Evolutionary conservation across 2,113 vertebrate genomes (phyloP).

Genomic region (Eretmochelys imbricata): DNA sequence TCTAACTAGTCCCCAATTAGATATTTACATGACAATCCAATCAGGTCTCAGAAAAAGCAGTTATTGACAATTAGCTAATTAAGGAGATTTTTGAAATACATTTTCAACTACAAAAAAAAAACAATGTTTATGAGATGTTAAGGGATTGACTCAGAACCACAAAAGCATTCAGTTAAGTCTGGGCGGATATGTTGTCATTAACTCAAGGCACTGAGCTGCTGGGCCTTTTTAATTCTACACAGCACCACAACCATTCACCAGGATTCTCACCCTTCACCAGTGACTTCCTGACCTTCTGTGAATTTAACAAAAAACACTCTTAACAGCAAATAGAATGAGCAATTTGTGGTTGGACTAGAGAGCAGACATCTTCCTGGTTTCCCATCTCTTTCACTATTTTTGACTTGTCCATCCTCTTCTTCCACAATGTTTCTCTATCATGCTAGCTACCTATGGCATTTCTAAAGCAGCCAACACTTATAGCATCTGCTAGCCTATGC

Average conservation of each 20-base stretch:
- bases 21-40: slow-evolving; percentile 41
- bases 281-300: not conserved
- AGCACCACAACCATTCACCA: not conserved
- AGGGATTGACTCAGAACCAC: slow-evolving; percentile 39
- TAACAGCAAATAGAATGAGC: not conserved
- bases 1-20: slow-evolving; percentile 33
- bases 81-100: slow-evolving; percentile 63
- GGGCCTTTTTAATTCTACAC: not conserved
- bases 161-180: not conserved
- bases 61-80: slow-evolving; percentile 29
- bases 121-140: slow-evolving; percentile 17
- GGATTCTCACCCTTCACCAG: not conserved
- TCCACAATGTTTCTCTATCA: not conserved
- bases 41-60: slow-evolving; percentile 39
- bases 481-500: not conserved
- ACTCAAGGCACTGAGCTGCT: not conserved
- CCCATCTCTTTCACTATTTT: not conserved
- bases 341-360: not conserved
- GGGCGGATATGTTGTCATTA: not conserved
- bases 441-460: not conserved
- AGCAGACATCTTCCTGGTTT: not conserved
- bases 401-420: not conserved
- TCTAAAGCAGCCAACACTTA: not conserved
- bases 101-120: slow-evolving; percentile 45
- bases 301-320: not conserved